phyloP scores from a whole-genome alignment of 2,888 invertebrate genomes.

The Lasius fuliginosus region DNA sequence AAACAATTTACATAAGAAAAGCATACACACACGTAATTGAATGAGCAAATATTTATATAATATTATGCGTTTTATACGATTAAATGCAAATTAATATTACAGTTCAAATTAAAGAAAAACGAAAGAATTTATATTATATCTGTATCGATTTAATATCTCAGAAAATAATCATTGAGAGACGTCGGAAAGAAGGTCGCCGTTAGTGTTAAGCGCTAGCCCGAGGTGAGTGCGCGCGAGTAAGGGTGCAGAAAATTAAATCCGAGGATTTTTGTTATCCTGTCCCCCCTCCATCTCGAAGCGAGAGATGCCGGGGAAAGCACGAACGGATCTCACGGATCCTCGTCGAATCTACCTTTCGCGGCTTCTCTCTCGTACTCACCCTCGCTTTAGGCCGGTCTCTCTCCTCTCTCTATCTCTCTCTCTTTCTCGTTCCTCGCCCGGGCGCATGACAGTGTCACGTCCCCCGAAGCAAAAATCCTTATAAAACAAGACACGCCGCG shows the following conservation, averaged over 20 bases:
- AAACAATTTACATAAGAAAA: background rate
- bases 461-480: conserved; percentile 83
- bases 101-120: background rate
- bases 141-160: background rate
- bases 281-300: conserved; percentile 59
- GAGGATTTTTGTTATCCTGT: conserved; percentile 75
- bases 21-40: background rate
- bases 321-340: conserved; percentile 68
- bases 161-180: conserved; percentile 17
- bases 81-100: conserved; percentile 4
- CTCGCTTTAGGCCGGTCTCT: conserved; percentile 47
- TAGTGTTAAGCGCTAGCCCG: conserved; percentile 69
- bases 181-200: conserved; percentile 56
- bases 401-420: conserved; percentile 29
- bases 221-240: conserved; percentile 76
- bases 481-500: conserved; percentile 83
- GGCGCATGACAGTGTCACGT: conserved; percentile 84
- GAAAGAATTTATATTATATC: background rate
- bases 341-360: conserved; percentile 63
- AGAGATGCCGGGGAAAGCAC: conserved; percentile 78
- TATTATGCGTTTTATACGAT: background rate
- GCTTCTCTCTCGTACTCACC: conserved; percentile 35
- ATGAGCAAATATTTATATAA: background rate
- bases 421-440: conserved; percentile 65
- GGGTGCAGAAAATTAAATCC: conserved; percentile 83